Evolutionary conservation across 2,888 invertebrate genomes (phyloP), one percentile per base, ranked within the genome.

Genomic region (Proisotoma minuta): DNA sequence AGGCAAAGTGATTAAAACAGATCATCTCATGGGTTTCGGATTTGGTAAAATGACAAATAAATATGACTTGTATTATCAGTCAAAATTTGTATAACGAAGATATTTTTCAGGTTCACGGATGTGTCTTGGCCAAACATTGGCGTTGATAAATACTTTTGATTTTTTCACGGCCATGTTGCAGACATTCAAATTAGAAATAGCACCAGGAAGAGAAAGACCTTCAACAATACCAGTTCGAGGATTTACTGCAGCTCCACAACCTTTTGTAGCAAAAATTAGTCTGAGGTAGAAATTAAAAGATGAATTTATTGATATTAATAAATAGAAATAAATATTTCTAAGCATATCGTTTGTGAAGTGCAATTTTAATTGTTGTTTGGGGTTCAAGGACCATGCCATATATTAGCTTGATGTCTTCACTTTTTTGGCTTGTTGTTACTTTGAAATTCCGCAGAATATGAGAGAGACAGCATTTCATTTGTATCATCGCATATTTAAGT

Each of bases 11-110:
- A 61, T 59, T 23, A 70, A 69, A 34, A 57, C 68, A 0, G 73
- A 74, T 28, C 62, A 64, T 20, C 56, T 74, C 1, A 63, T 73
- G 26, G 69, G 73, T 3, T 75, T 75, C 57, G 75, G 74, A 23
- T 59, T 62, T 49, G 75, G 74, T 70, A 67, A 40, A 40, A 47
- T n/a, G n/a, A n/a, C n/a, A n/a, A n/a, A n/a, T n/a, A n/a, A n/a
- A n/a, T n/a, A n/a, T n/a, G n/a, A n/a, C n/a, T n/a, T n/a, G n/a
- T n/a, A n/a, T n/a, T n/a, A n/a, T n/a, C n/a, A n/a, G n/a, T n/a
- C n/a, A n/a, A n/a, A n/a, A n/a, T n/a, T n/a, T n/a, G n/a, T n/a
- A n/a, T n/a, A n/a, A n/a, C n/a, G n/a, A n/a, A n/a, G 47, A 5
- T 12, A n/a, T 47, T 5, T 57, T 54, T 10, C 52, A 59, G 73